Conservation (phyloP, 2,113 vertebrate genomes). For the Ceuthmochares aereus region DNA sequence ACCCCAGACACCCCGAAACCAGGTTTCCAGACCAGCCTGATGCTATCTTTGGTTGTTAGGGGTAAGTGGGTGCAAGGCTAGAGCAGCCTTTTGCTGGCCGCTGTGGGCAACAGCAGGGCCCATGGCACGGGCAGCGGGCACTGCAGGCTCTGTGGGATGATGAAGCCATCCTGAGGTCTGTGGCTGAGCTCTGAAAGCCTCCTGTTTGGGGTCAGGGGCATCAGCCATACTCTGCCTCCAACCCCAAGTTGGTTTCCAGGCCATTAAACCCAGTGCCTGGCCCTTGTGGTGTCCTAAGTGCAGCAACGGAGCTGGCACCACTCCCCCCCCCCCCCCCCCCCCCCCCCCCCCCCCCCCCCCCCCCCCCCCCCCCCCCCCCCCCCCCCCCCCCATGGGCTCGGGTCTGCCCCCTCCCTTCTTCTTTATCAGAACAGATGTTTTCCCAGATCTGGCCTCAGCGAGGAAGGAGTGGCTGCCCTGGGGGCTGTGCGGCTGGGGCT, state of each 20-base stretch:
- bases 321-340: too few species aligned
- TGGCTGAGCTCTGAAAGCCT: neutral
- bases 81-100: neutral
- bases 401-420: neutral
- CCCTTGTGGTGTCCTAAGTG: neutral
- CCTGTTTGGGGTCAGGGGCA: neutral
- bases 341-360: neutral
- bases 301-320: fast-evolving
- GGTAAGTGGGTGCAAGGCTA: neutral
- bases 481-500: neutral
- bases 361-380: too few species aligned
- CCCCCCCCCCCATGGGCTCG: neutral
- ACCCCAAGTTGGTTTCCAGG: neutral
- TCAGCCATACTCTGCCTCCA: neutral
- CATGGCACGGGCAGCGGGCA: neutral
- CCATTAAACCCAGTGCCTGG: slow-evolving; percentile 1
- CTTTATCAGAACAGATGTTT: slow-evolving; percentile 66
- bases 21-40: too few species aligned
- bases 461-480: slow-evolving; percentile 16
- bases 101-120: fast-evolving
- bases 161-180: neutral
- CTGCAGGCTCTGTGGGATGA: neutral
- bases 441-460: neutral
- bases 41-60: neutral
- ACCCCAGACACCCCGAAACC: fast-evolving